These are phyloP conservation scores for Melanotaenia nigrans DNA, from an alignment of 2,797 vertebrate species.

Conservation along the genomic window DNA sequence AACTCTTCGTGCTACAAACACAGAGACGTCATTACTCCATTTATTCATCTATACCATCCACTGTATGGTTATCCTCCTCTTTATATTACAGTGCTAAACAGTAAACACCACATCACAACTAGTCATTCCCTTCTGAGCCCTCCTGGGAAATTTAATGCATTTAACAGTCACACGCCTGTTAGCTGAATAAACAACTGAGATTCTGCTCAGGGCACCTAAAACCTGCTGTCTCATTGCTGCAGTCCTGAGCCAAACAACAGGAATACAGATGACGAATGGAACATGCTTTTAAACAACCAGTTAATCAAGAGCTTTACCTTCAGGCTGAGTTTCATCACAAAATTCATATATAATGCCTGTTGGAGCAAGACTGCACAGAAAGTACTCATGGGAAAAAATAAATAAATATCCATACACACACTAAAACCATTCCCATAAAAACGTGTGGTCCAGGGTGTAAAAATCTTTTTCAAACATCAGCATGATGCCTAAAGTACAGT, in stretches of 20 bases:
- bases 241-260: constrained; percentile 4
- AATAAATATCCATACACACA: background rate
- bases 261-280: constrained; percentile 15
- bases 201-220: background rate
- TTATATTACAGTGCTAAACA: constrained; percentile 5
- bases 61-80: background rate
- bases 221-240: background rate
- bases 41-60: background rate
- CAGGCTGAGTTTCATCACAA: constrained; percentile 2
- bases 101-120: background rate
- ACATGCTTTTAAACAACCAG: background rate
- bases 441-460: background rate
- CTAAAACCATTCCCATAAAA: background rate
- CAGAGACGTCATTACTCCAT: constrained; percentile 13
- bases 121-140: background rate
- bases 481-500: background rate
- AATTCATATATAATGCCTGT: background rate
- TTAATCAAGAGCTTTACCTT: constrained; percentile 18
- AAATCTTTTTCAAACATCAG: background rate
- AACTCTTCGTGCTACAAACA: constrained; percentile 67
- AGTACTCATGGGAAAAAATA: too few relatives aligned
- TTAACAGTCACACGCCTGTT: background rate
- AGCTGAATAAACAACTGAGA: background rate
- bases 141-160: background rate
- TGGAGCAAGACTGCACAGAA: background rate